These are phyloP conservation scores for Hemichromis elongatus DNA, from an alignment of 2,113 vertebrate genomes.

Conservation along the genomic window DNA sequence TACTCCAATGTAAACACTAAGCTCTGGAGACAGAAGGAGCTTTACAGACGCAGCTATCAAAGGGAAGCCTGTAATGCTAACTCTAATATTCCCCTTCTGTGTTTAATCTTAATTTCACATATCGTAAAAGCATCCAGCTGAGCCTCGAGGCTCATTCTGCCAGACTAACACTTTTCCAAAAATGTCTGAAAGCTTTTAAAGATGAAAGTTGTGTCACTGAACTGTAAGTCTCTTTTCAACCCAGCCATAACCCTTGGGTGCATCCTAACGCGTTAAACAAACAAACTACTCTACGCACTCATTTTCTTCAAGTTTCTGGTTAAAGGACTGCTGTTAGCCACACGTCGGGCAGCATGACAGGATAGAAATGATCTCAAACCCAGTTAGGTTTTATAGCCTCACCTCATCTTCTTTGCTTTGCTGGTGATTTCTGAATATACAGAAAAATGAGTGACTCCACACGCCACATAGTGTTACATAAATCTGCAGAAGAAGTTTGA, in stretches of 20 bases:
- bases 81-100: not conserved
- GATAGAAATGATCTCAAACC: not conserved
- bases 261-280: not conserved
- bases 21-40: not conserved
- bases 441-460: conserved; percentile 13
- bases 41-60: conserved; percentile 14
- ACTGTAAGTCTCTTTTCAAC: not conserved
- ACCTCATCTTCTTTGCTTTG: conserved; percentile 39
- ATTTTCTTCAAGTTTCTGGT: not conserved
- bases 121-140: not conserved
- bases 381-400: not conserved
- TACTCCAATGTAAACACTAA: conserved; percentile 18
- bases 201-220: not conserved
- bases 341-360: not conserved
- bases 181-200: not conserved
- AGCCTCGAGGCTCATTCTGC: not conserved
- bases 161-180: not conserved
- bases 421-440: conserved; percentile 21
- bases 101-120: not conserved
- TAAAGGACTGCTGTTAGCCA: not conserved
- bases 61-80: not conserved
- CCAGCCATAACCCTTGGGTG: not conserved
- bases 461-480: not conserved
- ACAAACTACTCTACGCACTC: not conserved
- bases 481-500: not conserved